A percentile compares a stretch with the other conserved stretches of the same genome.
Conservation (phyloP, 2,113 vertebrate species). For the Chaetorhynchus papuensis region DNA sequence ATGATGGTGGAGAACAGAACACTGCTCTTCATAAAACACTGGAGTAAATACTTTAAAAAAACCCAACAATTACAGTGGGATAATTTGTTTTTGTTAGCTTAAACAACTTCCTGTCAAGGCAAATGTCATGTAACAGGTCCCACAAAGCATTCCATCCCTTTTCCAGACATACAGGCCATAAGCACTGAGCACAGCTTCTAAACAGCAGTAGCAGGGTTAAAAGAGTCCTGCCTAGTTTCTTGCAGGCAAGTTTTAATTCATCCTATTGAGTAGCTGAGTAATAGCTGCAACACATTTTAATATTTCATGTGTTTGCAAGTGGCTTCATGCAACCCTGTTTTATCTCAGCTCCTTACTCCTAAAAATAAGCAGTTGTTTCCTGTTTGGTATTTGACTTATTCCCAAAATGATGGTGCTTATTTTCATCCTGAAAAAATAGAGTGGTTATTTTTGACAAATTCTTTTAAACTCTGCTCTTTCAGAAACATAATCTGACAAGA, state of each 20-base stretch:
- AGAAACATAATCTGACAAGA: neutral
- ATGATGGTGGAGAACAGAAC: neutral
- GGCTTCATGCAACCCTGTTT: neutral
- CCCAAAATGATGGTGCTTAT: neutral
- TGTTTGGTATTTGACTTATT: neutral
- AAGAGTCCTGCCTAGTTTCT: neutral
- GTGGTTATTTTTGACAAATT: neutral
- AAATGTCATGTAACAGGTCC: neutral
- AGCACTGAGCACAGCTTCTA: neutral
- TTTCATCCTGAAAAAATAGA: neutral
- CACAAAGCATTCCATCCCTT: neutral
- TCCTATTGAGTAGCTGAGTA: neutral
- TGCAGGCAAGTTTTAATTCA: neutral
- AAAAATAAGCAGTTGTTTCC: neutral
- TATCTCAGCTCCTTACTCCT: neutral
- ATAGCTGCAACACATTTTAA: neutral
- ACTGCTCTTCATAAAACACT: neutral
- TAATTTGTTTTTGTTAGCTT: neutral
- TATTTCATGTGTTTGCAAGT: neutral
- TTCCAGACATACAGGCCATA: neutral
- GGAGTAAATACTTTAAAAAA: neutral
- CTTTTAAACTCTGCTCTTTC: neutral
- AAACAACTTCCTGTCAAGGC: neutral
- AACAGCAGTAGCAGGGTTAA: neutral
- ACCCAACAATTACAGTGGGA: neutral